Percentiles rank a stretch among this genome's conserved stretches.
Evolutionary conservation across 2,113 vertebrate species (phyloP).

Genomic region (Sylvia atricapilla): DNA sequence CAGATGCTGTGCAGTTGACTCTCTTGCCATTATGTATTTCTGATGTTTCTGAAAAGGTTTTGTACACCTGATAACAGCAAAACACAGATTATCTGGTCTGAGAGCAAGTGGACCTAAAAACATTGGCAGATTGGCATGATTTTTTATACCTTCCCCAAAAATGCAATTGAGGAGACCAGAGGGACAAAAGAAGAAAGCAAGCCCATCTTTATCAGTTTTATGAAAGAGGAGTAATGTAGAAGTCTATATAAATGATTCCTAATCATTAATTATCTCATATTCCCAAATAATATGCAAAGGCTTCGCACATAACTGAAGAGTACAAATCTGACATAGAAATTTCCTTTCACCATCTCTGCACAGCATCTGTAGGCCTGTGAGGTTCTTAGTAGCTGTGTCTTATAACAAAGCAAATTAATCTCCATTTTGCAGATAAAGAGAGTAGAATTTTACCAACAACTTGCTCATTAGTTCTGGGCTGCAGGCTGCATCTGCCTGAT

Average conservation of each 20-base stretch:
- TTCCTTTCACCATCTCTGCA: background rate
- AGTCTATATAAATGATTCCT: background rate
- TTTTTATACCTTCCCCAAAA: background rate
- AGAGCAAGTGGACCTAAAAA: background rate
- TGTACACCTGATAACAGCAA: background rate
- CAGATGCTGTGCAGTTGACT: background rate
- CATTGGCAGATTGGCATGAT: background rate
- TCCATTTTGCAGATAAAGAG: slow-evolving; percentile 31
- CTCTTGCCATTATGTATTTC: background rate
- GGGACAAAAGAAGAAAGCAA: background rate
- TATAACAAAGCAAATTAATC: slow-evolving; percentile 49
- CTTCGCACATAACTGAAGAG: background rate
- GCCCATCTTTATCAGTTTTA: background rate
- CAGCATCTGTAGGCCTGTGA: background rate
- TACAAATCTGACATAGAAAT: background rate
- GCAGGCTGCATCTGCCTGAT: background rate
- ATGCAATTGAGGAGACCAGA: background rate
- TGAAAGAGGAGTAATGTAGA: background rate
- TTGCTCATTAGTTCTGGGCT: slow-evolving; percentile 33
- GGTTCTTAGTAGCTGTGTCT: background rate
- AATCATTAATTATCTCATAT: background rate
- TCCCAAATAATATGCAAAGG: background rate
- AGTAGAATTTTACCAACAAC: background rate
- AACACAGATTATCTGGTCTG: background rate
- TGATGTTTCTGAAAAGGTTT: background rate